Conservation (phyloP, 2,888 invertebrate genomes). For the Hirtodrosophila trivittata region DNA sequence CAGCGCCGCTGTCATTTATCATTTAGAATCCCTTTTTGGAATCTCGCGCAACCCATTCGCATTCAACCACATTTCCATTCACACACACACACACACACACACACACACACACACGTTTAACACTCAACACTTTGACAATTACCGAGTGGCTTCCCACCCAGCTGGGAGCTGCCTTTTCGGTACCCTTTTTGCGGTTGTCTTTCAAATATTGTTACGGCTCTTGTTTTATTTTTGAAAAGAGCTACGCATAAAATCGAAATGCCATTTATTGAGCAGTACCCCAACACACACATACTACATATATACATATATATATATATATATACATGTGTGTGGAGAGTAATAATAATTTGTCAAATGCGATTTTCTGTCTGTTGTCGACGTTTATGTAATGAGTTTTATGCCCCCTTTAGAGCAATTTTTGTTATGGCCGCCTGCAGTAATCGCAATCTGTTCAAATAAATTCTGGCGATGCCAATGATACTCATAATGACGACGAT, state of each 20-base stretch:
- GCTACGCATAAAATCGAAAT: slow-evolving; percentile 51
- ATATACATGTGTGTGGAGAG: slow-evolving; percentile 30
- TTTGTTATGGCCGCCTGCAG: slow-evolving; percentile 36
- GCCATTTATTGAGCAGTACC: slow-evolving; percentile 44
- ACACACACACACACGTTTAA: slow-evolving; percentile 8
- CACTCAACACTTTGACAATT: slow-evolving; percentile 37
- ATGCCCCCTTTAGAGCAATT: slow-evolving; percentile 40
- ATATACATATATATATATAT: not conserved
- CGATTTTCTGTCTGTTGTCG: slow-evolving; percentile 63
- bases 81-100: slow-evolving; percentile 13
- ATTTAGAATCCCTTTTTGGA: slow-evolving; percentile 23
- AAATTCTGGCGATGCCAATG: slow-evolving; percentile 20
- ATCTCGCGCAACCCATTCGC: slow-evolving; percentile 19
- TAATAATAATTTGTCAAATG: slow-evolving; percentile 70
- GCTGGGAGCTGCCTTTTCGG: slow-evolving; percentile 18
- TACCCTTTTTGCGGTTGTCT: slow-evolving; percentile 39
- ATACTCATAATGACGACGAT: slow-evolving; percentile 5
- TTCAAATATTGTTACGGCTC: slow-evolving; percentile 48
- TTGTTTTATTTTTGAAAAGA: slow-evolving; percentile 32
- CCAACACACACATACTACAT: slow-evolving; percentile 19
- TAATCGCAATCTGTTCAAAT: slow-evolving; percentile 38
- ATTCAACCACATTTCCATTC: slow-evolving; percentile 1
- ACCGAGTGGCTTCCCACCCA: slow-evolving; percentile 14
- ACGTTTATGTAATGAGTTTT: slow-evolving; percentile 72
- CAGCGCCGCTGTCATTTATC: slow-evolving; percentile 40